Conservation (phyloP, 2,888 invertebrate genomes). For the Amorpha juglandis region DNA sequence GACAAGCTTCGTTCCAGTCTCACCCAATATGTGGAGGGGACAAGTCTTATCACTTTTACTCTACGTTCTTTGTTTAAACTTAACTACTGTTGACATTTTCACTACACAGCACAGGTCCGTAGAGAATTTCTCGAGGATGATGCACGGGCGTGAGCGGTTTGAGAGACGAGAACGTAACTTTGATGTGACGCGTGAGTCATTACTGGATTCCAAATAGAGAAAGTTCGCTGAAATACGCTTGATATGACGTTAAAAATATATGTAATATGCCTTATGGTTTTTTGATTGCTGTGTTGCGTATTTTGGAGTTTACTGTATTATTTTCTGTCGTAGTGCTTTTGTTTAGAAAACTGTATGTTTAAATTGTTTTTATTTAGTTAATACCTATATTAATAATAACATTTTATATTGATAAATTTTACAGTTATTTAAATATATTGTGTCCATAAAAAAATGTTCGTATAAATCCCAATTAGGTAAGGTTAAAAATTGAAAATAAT, state of each 20-base stretch:
- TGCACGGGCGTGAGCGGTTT: conserved; percentile 46
- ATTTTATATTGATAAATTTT: no score
- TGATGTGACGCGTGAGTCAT: conserved; percentile 44
- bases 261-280: conserved; percentile 25
- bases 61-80: background rate
- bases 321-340: background rate
- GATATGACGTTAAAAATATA: conserved; percentile 26
- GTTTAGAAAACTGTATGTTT: background rate
- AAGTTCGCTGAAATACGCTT: conserved; percentile 27
- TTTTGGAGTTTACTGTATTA: background rate
- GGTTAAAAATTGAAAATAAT: no score
- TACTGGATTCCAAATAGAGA: conserved; percentile 38
- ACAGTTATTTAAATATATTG: no score
- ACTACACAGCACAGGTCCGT: conserved; percentile 17
- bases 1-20: no score
- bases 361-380: no score
- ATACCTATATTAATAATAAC: no score
- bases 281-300: background rate
- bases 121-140: conserved; percentile 43
- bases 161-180: conserved; percentile 44
- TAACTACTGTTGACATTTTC: background rate
- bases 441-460: no score
- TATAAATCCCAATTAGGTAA: no score
- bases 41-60: no score
- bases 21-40: no score